Conservation (phyloP, 2,113 vertebrate species). For the Tachysurus vachellii region DNA sequence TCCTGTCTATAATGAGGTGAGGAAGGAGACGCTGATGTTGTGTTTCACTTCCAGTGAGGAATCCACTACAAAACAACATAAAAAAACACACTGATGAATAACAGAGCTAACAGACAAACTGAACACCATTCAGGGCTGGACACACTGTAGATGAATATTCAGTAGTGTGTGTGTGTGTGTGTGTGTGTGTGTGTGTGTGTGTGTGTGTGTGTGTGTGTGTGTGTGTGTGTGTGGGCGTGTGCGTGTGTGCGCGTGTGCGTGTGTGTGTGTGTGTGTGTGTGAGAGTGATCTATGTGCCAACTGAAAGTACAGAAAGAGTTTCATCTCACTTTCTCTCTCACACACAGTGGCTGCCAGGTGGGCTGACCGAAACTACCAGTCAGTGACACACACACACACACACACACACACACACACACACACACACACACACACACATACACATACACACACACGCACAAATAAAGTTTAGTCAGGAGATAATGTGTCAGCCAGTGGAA, state of each 20-base stretch:
- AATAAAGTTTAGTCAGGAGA: neutral
- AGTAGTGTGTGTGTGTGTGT: neutral
- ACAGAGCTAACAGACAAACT: neutral
- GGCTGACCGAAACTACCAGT: slow-evolving; percentile 49
- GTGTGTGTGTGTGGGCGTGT: slow-evolving; percentile 1
- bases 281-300: neutral
- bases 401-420: slow-evolving; percentile 11
- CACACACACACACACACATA: slow-evolving; percentile 13
- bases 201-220: neutral
- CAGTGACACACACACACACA: slow-evolving; percentile 36
- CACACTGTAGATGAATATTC: neutral
- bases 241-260: too few species aligned
- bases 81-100: neutral
- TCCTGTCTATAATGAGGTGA: neutral
- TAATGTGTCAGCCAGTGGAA: slow-evolving; percentile 21
- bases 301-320: slow-evolving; percentile 29
- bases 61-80: too few species aligned
- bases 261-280: slow-evolving; percentile 18
- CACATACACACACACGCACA: slow-evolving; percentile 1
- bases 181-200: slow-evolving; percentile 13
- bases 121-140: neutral
- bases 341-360: slow-evolving; percentile 6
- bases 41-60: neutral
- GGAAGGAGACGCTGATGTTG: neutral
- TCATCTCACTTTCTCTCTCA: neutral